A percentile compares a stretch with the other conserved stretches of the same genome.
These are phyloP conservation scores for Tichodroma muraria DNA, from an alignment of 2,113 vertebrate genomes.

Conservation along the genomic window DNA sequence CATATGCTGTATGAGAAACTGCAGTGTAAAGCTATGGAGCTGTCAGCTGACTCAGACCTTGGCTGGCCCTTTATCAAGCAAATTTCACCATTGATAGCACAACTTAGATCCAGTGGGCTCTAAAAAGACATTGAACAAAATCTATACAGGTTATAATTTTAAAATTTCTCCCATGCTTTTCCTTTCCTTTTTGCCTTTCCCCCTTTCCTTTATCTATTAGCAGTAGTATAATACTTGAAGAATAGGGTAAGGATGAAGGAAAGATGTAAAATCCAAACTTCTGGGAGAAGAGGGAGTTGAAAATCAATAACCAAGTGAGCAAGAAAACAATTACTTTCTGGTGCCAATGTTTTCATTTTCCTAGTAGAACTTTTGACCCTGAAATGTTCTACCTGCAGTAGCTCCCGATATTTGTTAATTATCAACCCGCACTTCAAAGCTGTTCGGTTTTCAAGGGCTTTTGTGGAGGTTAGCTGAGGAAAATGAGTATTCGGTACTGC, in stretches of 20 bases:
- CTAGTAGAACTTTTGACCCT: slow-evolving; percentile 46
- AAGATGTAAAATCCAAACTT: neutral
- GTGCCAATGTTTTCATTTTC: slow-evolving; percentile 43
- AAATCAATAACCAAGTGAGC: slow-evolving; percentile 36
- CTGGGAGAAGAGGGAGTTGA: neutral
- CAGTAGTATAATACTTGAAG: neutral
- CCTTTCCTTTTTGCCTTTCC: neutral
- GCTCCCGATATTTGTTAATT: slow-evolving; percentile 54
- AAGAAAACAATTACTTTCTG: slow-evolving; percentile 51
- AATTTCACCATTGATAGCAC: neutral
- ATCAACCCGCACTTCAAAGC: slow-evolving; percentile 54
- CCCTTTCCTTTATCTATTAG: neutral
- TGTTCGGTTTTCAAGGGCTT: slow-evolving; percentile 29
- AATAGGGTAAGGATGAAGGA: neutral
- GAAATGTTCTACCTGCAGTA: slow-evolving; percentile 43
- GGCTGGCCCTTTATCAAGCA: neutral
- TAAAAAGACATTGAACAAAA: neutral
- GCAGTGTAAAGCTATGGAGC: accelerated
- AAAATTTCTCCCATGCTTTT: neutral
- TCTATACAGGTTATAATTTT: neutral
- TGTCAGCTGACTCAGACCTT: neutral
- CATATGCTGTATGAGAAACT: neutral
- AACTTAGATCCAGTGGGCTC: neutral
- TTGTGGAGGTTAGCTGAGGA: slow-evolving; percentile 41
- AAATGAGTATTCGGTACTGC: slow-evolving; percentile 18